Conservation (phyloP, 2,113 vertebrate species). For the Chloebia gouldiae region DNA sequence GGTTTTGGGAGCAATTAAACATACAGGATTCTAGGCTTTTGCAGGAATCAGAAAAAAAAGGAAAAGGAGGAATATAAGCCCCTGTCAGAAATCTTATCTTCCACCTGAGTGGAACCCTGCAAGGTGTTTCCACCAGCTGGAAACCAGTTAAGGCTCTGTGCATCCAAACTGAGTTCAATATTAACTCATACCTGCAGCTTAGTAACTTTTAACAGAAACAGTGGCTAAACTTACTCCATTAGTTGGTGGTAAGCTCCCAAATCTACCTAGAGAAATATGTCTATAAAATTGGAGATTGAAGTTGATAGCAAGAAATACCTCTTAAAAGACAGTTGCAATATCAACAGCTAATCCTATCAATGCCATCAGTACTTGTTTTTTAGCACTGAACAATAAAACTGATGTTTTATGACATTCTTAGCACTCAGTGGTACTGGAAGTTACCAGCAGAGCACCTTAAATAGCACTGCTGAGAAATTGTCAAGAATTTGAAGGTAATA, state of each 20-base stretch:
- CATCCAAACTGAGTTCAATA: not conserved
- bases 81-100: not conserved
- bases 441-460: not conserved
- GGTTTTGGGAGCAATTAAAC: not conserved
- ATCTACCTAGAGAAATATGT: not conserved
- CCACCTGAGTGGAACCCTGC: not conserved
- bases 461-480: not conserved
- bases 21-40: not conserved
- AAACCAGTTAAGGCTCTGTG: not conserved
- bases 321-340: not conserved
- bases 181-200: not conserved
- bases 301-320: not conserved
- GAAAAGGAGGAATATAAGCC: not conserved
- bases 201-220: not conserved
- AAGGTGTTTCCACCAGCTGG: accelerated
- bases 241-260: not conserved
- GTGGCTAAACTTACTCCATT: not conserved
- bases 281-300: not conserved
- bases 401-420: not conserved
- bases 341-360: not conserved
- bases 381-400: not conserved
- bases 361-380: not conserved
- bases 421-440: not conserved
- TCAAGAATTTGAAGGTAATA: not conserved
- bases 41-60: not conserved